phyloP scores from a whole-genome alignment of 2,797 vertebrate species.

The Takifugu rubripes region DNA sequence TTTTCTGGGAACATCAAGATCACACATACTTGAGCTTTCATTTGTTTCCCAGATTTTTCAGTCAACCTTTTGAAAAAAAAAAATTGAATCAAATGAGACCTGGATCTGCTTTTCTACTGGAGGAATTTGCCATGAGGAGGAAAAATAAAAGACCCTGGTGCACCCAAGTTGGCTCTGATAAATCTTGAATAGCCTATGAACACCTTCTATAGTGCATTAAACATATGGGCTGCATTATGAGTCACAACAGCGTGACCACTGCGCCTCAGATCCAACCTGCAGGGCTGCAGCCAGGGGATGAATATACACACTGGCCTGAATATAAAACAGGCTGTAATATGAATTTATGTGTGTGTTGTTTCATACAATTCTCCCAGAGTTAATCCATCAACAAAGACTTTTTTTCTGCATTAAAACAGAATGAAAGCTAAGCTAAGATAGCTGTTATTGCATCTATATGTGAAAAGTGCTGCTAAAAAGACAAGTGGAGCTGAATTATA shows the following conservation, averaged over 20 bases:
- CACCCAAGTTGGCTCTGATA: constrained; percentile 23
- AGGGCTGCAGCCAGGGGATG: constrained; percentile 8
- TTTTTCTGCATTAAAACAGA: too few species aligned
- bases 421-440: too few species aligned
- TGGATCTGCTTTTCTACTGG: constrained; percentile 10
- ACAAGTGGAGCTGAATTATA: constrained; percentile 36
- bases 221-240: constrained; percentile 32
- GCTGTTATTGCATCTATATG: not conserved
- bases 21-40: constrained; percentile 7
- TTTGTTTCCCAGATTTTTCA: constrained; percentile 17
- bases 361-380: not conserved
- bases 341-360: not conserved
- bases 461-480: constrained; percentile 2
- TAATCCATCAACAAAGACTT: too few species aligned
- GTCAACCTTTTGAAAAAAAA: constrained; percentile 23
- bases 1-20: not conserved
- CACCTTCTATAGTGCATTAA: constrained; percentile 38
- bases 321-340: not conserved
- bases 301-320: not conserved
- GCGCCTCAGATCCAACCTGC: constrained; percentile 19
- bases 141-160: constrained; percentile 1
- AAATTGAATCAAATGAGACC: constrained; percentile 10
- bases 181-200: constrained; percentile 46
- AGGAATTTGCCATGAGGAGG: constrained; percentile 19
- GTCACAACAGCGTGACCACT: constrained; percentile 26